Base-by-base conservation (phyloP, 1,140 invertebrate species). In the Calephelis virginiensis region DNA sequence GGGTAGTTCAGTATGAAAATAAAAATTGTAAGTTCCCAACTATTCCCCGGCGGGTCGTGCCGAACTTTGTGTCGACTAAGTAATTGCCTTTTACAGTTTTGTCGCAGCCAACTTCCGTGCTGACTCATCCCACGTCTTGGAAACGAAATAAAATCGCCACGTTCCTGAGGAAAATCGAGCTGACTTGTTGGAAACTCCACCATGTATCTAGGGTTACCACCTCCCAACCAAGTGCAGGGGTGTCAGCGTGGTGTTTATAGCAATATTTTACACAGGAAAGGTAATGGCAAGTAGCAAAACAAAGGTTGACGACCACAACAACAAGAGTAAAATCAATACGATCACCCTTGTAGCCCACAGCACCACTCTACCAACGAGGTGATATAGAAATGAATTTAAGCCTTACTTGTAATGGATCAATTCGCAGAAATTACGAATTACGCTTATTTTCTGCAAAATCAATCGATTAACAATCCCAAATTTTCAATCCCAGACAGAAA, bases 61-160 rank as follows among this genome's bases (percentile, higher is more conserved):
- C 63, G 59, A 81, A 83, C 75, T 81, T 78, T 67, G 68, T 71
- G 71, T 69, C 69, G 75, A 74, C 75, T 77, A 82, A 82, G 81
- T 83, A 83, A 83, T 86, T 78, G 80, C 77, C 82, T 81, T 85
- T 81, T 79, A 78, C 76, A 80, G 81, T 80, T 75, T 75, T 77
- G 76, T 81, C 78, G 73, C 77, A 40, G 73, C 68, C 63, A 79
- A 80, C 75, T 82, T 81, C 68, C 73, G 67, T 61, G 80, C 76
- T 83, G 80, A 85, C 69, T 85, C 80, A 81, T 83, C 69, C 60
- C 65, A 64, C 64, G 66, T 70, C 53, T 59, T 59, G 53, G 37
- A 59, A 59, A 38, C 53, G 53, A 59, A 59, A 59, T 59, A 59
- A 59, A 59, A 59, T 59, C 53, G 53, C 53, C 53, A 37, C 17